Conservation (phyloP, 2,888 invertebrate species). For the Parascotia fuliginaria region DNA sequence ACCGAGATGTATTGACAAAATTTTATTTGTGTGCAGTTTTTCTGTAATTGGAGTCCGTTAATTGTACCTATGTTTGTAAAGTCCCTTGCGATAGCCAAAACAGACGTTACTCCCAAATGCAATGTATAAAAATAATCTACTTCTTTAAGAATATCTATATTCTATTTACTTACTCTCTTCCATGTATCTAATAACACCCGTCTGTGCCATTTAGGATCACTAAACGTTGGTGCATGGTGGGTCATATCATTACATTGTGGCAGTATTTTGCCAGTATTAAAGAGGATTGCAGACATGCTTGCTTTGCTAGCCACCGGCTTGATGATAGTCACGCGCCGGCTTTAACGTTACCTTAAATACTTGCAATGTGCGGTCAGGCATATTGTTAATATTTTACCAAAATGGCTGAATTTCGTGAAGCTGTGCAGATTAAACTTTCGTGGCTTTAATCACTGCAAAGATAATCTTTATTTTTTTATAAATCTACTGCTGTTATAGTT, state of each 20-base stretch:
- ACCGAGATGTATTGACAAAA: too few relatives aligned
- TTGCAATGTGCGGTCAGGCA: slow-evolving; percentile 12
- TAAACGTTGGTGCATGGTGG: slow-evolving; percentile 20
- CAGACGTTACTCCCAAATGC: too few relatives aligned
- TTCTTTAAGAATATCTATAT: too few relatives aligned
- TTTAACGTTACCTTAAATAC: slow-evolving; percentile 39
- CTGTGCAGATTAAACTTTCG: too few relatives aligned
- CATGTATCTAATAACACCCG: background rate
- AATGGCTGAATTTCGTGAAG: background rate
- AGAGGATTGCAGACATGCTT: slow-evolving; percentile 54
- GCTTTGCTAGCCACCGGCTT: slow-evolving; percentile 44
- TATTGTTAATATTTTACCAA: background rate
- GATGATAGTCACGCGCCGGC: slow-evolving; percentile 45
- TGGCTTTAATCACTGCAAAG: too few relatives aligned
- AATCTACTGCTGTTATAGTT: too few relatives aligned
- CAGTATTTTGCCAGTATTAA: slow-evolving; percentile 41
- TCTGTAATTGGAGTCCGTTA: too few relatives aligned
- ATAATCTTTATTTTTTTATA: too few relatives aligned
- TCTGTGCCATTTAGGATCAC: slow-evolving; percentile 20
- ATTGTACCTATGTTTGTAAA: too few relatives aligned
- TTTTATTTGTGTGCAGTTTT: too few relatives aligned
- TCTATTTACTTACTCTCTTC: background rate
- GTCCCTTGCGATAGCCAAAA: too few relatives aligned
- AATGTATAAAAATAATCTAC: too few relatives aligned
- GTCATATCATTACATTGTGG: slow-evolving; percentile 31